These are phyloP conservation scores for Branchinecta lindahli DNA, from an alignment of 1,140 invertebrate genomes.

Conservation along the genomic window DNA sequence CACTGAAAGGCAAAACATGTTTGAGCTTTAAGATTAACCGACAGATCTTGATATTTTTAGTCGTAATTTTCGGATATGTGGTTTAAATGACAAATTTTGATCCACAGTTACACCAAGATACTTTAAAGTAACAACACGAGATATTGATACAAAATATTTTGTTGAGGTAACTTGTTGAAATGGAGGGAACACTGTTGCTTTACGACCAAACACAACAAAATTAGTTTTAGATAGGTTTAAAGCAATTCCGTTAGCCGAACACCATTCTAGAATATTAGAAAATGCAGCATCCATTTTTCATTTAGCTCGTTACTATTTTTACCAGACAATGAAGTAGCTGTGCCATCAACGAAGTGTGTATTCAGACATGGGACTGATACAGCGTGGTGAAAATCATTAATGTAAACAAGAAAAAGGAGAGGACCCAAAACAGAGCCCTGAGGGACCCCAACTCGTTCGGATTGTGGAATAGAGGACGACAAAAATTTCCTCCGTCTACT, in stretches of 20 bases:
- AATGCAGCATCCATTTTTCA: constrained; percentile 8
- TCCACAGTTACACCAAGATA: too few relatives aligned
- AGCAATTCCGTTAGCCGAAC: background rate
- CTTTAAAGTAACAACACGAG: too few relatives aligned
- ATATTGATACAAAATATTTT: too few relatives aligned
- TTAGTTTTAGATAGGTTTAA: constrained; percentile 1
- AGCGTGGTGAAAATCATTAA: background rate
- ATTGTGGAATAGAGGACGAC: background rate
- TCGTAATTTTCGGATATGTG: too few relatives aligned
- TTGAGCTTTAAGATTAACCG: too few relatives aligned
- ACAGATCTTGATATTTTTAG: too few relatives aligned
- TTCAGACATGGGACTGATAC: background rate
- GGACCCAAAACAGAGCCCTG: constrained; percentile 7
- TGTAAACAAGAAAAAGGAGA: constrained; percentile 9
- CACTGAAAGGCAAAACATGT: too few relatives aligned
- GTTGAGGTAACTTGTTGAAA: background rate
- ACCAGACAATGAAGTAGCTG: background rate
- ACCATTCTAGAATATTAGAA: constrained; percentile 1
- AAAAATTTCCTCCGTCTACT: background rate
- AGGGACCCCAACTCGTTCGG: background rate
- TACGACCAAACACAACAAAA: background rate
- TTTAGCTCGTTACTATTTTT: background rate
- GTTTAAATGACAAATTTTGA: too few relatives aligned
- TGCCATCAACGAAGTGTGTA: constrained; percentile 3
- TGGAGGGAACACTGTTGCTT: background rate